A percentile compares a stretch with the other conserved stretches of the same genome.
phyloP scores from a whole-genome alignment of 2,113 vertebrate genomes.

The Lanius collurio region DNA sequence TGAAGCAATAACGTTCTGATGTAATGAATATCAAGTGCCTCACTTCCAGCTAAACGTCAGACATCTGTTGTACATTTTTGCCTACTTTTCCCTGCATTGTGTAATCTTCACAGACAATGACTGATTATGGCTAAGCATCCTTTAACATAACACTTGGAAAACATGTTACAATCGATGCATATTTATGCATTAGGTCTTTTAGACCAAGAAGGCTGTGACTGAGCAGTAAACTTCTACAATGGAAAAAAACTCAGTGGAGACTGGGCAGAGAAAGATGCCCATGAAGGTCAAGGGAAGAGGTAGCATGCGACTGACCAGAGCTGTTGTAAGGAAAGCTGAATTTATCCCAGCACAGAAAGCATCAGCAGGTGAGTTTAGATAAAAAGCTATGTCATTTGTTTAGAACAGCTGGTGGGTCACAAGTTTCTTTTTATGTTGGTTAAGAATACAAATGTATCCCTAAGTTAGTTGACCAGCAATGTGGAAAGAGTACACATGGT shows the following conservation, averaged over 20 bases:
- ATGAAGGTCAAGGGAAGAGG: not conserved
- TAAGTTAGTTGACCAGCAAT: not conserved
- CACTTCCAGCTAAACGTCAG: not conserved
- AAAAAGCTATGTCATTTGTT: not conserved
- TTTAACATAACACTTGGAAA: not conserved
- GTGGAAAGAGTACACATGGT: rapidly evolving
- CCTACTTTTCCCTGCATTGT: not conserved
- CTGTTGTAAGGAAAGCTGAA: not conserved
- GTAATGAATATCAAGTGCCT: not conserved
- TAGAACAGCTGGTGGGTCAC: not conserved
- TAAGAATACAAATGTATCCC: not conserved
- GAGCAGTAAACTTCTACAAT: not conserved
- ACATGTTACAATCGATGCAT: not conserved
- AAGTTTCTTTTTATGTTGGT: not conserved
- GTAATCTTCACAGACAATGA: not conserved
- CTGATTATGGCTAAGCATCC: not conserved
- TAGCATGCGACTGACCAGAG: not conserved
- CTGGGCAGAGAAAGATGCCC: not conserved
- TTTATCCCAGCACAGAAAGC: not conserved
- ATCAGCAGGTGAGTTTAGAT: not conserved
- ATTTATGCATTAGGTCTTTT: not conserved
- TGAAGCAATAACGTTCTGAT: not conserved
- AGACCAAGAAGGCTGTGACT: not conserved
- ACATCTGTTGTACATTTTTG: not conserved
- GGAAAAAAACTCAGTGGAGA: not conserved